Conservation (phyloP, 2,113 vertebrate genomes). For the Psammodynastes pulverulentus region DNA sequence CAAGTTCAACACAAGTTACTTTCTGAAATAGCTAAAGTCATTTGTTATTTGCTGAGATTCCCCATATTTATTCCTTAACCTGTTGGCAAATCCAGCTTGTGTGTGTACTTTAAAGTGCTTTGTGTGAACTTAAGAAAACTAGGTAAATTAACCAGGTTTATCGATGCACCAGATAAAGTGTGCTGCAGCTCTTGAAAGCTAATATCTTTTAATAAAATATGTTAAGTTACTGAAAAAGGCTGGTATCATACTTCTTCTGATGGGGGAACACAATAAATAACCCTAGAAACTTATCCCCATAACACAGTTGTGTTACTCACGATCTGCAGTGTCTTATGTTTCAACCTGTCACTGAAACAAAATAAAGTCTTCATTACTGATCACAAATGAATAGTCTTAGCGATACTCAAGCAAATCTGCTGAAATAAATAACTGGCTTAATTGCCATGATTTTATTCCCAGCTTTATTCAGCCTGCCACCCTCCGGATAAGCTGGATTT, state of each 20-base stretch:
- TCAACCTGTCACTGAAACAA: not conserved
- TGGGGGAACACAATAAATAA: not conserved
- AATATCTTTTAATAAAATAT: not conserved
- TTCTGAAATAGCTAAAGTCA: not conserved
- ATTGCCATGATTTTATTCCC: not conserved
- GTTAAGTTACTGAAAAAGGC: not conserved
- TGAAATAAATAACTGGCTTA: not conserved
- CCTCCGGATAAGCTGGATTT: not conserved
- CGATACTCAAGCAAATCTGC: not conserved
- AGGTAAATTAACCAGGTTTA: not conserved
- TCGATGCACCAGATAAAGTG: not conserved
- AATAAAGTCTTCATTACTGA: not conserved
- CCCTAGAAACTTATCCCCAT: not conserved
- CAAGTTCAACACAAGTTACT: not conserved
- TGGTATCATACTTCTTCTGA: not conserved
- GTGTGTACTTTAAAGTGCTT: not conserved
- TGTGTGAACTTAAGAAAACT: not conserved
- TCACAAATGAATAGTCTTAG: not conserved
- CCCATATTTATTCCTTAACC: not conserved
- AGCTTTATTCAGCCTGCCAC: not conserved
- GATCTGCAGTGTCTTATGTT: not conserved
- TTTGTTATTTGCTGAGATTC: not conserved
- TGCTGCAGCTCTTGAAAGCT: not conserved
- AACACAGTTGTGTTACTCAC: not conserved
- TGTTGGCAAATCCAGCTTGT: not conserved